Percentiles rank a stretch among this genome's conserved stretches.
Conservation (phyloP, 2,113 vertebrate species). For the Lampris incognitus region DNA sequence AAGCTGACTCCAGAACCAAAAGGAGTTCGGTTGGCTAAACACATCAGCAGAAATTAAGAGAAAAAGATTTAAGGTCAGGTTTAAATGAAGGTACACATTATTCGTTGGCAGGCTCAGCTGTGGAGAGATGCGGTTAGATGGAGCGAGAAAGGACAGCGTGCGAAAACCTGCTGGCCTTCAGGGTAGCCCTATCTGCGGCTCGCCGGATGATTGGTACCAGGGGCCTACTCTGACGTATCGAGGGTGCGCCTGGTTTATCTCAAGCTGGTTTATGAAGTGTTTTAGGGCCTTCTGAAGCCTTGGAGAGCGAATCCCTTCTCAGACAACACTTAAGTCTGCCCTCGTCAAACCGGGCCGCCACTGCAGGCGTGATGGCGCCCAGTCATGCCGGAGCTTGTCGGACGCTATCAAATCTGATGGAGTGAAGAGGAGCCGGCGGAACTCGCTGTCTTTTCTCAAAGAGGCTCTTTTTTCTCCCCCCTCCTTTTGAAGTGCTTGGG, state of each 20-base stretch:
- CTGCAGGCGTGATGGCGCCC: conserved; percentile 43
- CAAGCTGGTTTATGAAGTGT: conserved; percentile 36
- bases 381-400: conserved; percentile 42
- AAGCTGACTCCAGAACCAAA: neutral
- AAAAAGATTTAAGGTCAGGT: neutral
- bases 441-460: conserved; percentile 10
- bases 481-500: neutral
- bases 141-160: conserved; percentile 57
- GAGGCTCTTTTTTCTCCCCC: conserved; percentile 10
- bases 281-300: conserved; percentile 37
- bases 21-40: neutral
- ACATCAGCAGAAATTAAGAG: neutral
- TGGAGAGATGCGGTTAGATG: conserved; percentile 43
- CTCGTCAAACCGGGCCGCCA: conserved; percentile 14
- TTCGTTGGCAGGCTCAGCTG: conserved; percentile 20
- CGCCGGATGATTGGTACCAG: conserved; percentile 40
- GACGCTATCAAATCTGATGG: conserved; percentile 44
- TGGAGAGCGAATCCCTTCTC: conserved; percentile 36
- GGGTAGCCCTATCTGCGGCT: conserved; percentile 24
- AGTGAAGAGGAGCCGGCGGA: conserved; percentile 42
- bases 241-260: conserved; percentile 49
- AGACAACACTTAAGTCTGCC: conserved; percentile 9
- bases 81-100: conserved; percentile 3
- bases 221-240: conserved; percentile 49
- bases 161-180: conserved; percentile 72